Percentiles rank a stretch among this genome's conserved stretches.
These are phyloP conservation scores for Tarsius wallacei DNA, from an alignment of 2,797 vertebrate species.

Conservation along the genomic window DNA sequence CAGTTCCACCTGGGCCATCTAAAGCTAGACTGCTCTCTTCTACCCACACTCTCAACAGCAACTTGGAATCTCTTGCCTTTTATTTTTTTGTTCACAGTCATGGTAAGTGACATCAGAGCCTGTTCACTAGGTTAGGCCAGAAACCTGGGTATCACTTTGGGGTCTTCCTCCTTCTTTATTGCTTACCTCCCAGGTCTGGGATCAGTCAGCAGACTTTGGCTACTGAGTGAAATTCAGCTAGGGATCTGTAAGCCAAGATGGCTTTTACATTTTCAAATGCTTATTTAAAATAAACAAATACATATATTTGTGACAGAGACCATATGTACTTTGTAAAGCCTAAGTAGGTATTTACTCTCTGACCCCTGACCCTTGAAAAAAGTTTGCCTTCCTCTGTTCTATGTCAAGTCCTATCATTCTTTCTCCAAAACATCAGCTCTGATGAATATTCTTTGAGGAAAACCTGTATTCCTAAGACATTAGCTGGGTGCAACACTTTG, in stretches of 20 bases:
- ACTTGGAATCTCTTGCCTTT: constrained; percentile 7
- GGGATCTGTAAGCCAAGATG: not conserved
- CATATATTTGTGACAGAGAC: not conserved
- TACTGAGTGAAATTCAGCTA: not conserved
- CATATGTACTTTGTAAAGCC: not conserved
- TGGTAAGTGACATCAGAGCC: not conserved
- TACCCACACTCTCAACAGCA: not conserved
- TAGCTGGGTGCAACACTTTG: too few species aligned
- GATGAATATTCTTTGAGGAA: not conserved
- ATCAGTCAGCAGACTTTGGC: constrained; percentile 7
- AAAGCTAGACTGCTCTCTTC: not conserved
- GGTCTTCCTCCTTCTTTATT: not conserved
- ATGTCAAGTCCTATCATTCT: not conserved
- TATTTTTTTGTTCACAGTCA: not conserved
- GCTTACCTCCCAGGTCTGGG: not conserved
- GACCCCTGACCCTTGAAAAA: not conserved
- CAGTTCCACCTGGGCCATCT: not conserved
- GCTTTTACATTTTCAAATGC: constrained; percentile 50
- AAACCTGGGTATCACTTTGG: not conserved
- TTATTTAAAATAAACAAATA: not conserved
- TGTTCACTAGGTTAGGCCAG: not conserved
- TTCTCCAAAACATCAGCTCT: not conserved
- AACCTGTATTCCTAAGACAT: not conserved
- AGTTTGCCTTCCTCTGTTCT: not conserved
- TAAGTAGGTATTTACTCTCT: not conserved